Base-by-base conservation (phyloP, 2,888 invertebrate species). In the Xestobium rufovillosum region DNA sequence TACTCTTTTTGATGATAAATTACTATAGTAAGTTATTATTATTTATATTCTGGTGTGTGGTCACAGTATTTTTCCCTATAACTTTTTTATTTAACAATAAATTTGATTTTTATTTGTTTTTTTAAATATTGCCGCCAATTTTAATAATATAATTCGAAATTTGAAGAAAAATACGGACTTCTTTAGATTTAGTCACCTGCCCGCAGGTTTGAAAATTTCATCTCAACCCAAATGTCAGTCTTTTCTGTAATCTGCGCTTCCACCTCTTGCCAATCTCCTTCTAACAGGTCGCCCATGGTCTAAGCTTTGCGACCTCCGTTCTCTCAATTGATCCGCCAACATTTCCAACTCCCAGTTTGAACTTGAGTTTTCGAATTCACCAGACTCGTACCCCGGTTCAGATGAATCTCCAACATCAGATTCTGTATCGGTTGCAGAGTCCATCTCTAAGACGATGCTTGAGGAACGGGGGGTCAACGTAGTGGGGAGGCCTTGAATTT, bases 401-500 rank as follows among this genome's bases (percentile, higher is more conserved):
- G 61, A 60, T 1, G 57, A 56, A 36, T 63, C 61, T 10, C 54
- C 59, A 1, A 56, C 39, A 14, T 60, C 60, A 1, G 58, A 57
- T 28, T 60, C 60, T 3, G 60, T 57, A 45, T 63, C 63, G 13
- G 62, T 63, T 3, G 60, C 51, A 3, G 63, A 62, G 38, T 63
- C 63, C 31, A 63, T 53, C 30, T 61, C 57, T 9, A 63, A 31
- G 11, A 60, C 52, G 3, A 59, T 53, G 34, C 53, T 45, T 14
- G 49, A 45, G 27, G 48, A 44, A 15, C 56, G 47, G 3, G 63
- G 63, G 9, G 45, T 47, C 14, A 56, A 40, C 3, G 53, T 50
- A 26, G 43, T 53, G 4, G 79, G 76, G 13, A 82, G 63, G 47
- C 81, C 80, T 49, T 78, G 75, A 52, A 81, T 66, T 51, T 82